phyloP scores from a whole-genome alignment of 2,888 invertebrate species.

The Dolomedes plantarius region DNA sequence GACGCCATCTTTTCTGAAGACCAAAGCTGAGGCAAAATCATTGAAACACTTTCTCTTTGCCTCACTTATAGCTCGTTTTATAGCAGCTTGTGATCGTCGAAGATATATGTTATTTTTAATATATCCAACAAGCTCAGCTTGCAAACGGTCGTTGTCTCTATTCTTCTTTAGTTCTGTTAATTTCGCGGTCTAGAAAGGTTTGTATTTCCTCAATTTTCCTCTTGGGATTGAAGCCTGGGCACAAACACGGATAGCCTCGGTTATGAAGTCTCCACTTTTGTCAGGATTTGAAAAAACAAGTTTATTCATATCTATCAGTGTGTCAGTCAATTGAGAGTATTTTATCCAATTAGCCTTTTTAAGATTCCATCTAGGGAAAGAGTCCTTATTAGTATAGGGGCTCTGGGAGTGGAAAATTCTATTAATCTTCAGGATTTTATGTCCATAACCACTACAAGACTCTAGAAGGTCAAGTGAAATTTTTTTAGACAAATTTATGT shows the following conservation, averaged over 20 bases:
- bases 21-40: background rate
- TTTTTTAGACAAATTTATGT: background rate
- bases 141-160: background rate
- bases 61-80: conserved; percentile 4
- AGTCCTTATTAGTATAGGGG: background rate
- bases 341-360: background rate
- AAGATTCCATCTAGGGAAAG: background rate
- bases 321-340: too few species aligned
- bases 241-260: background rate
- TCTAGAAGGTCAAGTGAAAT: conserved; percentile 9
- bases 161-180: background rate
- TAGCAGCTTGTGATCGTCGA: background rate
- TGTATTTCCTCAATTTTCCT: background rate
- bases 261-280: background rate
- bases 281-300: too few species aligned
- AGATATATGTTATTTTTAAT: too few species aligned
- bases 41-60: conserved; percentile 4
- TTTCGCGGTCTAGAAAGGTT: background rate
- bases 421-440: background rate
- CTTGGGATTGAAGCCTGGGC: background rate
- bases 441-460: conserved; percentile 20
- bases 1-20: conserved; percentile 4
- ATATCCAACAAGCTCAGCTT: too few species aligned
- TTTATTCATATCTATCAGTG: too few species aligned
- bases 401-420: background rate